phyloP scores from a whole-genome alignment of 2,888 invertebrate species.

The Cryptops parisi region DNA sequence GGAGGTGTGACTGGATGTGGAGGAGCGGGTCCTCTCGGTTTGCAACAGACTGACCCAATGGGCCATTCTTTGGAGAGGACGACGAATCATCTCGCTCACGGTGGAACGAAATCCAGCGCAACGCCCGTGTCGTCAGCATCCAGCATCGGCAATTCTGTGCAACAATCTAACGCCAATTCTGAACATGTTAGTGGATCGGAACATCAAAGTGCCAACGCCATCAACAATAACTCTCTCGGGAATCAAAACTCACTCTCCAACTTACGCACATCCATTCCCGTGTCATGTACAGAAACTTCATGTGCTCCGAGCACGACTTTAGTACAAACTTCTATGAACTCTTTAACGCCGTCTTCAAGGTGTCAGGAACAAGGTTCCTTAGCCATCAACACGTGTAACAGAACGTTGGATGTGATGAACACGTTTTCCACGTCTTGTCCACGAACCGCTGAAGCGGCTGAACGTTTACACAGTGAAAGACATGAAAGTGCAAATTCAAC shows the following conservation, averaged over 20 bases:
- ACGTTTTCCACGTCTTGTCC: background rate
- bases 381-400: background rate
- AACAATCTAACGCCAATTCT: background rate
- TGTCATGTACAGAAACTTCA: background rate
- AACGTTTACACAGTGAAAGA: background rate
- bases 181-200: background rate
- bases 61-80: background rate
- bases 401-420: background rate
- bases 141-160: background rate
- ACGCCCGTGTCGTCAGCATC: background rate
- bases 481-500: background rate
- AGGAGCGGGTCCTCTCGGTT: background rate
- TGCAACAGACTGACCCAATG: background rate
- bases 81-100: background rate
- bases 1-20: conserved; percentile 5
- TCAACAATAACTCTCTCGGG: background rate
- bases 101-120: background rate
- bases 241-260: background rate
- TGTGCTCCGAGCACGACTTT: background rate
- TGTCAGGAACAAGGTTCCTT: background rate
- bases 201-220: background rate
- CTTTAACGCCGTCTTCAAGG: background rate
- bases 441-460: background rate
- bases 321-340: no score
- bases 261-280: background rate